These are phyloP conservation scores for Colostygia pectinataria DNA, from an alignment of 2,888 invertebrate species.

Conservation along the genomic window DNA sequence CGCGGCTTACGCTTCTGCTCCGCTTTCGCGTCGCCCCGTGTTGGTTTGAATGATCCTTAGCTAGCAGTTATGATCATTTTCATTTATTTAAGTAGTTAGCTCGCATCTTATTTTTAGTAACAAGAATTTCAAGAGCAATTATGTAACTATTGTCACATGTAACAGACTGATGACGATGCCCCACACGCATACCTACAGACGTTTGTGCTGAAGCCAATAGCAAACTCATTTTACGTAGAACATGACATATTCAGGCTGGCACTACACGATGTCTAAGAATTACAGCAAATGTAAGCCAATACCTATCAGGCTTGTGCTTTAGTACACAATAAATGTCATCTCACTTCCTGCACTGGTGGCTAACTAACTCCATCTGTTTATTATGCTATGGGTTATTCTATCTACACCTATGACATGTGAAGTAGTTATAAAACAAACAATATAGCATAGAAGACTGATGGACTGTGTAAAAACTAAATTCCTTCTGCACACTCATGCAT, in stretches of 20 bases:
- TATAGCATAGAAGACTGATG: not conserved
- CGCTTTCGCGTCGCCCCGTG: too few species aligned
- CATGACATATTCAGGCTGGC: slow-evolving; percentile 97
- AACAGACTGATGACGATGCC: slow-evolving; percentile 97
- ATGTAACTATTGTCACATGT: slow-evolving; percentile 36
- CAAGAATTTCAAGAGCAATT: too few species aligned
- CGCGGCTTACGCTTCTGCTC: too few species aligned
- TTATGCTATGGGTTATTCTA: not conserved
- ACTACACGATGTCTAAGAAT: slow-evolving; percentile 87
- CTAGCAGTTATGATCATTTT: too few species aligned
- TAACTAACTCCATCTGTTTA: slow-evolving; percentile 4
- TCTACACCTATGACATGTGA: too few species aligned
- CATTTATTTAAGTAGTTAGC: too few species aligned
- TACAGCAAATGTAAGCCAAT: slow-evolving; percentile 49
- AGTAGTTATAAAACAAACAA: not conserved
- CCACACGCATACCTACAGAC: slow-evolving; percentile 97
- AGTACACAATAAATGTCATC: slow-evolving; percentile 31
- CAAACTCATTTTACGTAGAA: slow-evolving; percentile 95
- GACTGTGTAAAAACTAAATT: not conserved
- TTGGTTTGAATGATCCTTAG: too few species aligned
- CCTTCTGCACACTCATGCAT: too few species aligned
- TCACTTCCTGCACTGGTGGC: slow-evolving; percentile 25
- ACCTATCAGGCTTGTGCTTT: slow-evolving; percentile 36
- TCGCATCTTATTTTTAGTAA: too few species aligned
- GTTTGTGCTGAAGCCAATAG: slow-evolving; percentile 95